Base-by-base conservation (phyloP, 2,113 vertebrate species). In the Pachycephala philippinensis region DNA sequence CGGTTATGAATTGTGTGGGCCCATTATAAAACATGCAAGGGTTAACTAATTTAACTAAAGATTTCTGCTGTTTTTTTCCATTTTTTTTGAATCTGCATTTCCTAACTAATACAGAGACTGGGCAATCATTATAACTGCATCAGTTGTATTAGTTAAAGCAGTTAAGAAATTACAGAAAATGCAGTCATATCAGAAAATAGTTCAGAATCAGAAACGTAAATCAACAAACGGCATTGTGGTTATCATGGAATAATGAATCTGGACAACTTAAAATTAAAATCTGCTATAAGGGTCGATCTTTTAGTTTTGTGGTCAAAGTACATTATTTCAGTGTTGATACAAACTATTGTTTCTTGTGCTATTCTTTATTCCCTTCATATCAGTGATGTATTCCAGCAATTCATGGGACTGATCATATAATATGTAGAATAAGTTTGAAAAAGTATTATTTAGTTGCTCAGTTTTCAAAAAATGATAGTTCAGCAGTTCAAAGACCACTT, bases 41-140 rank as follows among this genome's bases (percentile, higher is more conserved):
- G 47, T 86, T 93, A 90, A 76, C 83, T 84, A 90, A 66, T 92
- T 68, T 88, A 86, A 80, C 56, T 86, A 39, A 87, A 66, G 68
- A 80, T 70, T 79, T 83, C 42, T 93, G 35, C n/a, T 50, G 35
- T 19, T 5, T 89, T 92, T 87, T 92, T 71, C 10, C 11, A 6
- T 83, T 90, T 88, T 86, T 47, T 87, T 84, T 88, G 56, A 40
- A 27, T 60, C 49, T 87, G 19, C 35, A 6, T 95, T 93, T 93
- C 54, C 64, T 84, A 42, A 44, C 42, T 75, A 35, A 88, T 74
- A 31, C 10, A 33, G 30, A 93, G 60, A 30, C n/a, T 78, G 64
- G n/a, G 17, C 28, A 50, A 39, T 60, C 49, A 27, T 86, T 72
- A 21, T 64, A 65, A 57, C 69, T 56, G 33, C 39, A 70, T 86